Evolutionary conservation across 2,888 invertebrate species (phyloP), one percentile per base, ranked within the genome.

Genomic region (Autographa pulchrina): DNA sequence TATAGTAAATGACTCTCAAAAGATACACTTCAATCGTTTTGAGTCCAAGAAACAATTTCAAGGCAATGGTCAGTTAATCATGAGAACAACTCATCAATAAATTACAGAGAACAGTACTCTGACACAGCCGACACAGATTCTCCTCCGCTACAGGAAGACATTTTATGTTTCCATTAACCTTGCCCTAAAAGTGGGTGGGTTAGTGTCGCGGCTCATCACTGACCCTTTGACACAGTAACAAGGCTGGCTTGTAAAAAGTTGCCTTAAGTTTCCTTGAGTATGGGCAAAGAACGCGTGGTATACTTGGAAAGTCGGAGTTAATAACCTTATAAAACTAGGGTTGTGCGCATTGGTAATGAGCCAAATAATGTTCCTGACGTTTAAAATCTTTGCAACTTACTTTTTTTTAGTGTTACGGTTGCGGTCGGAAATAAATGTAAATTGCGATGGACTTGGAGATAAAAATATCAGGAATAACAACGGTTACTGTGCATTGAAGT

Each of bases 151-250:
- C 68, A 75, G 65, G 72, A 75, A 75, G 75, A 75, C 63, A 54
- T 35, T 75, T 78, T 72, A 74, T 75, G 68, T 68, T 72, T 64
- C 71, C 75, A 77, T 77, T 77, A 78, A 75, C 65, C 75, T 72
- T 68, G 78, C 75, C 68, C 72, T n/a, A 65, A 62, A 43, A 65
- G 18, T 56, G 72, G 62, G 74, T 74, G 78, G 78, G 78, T 56
- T 56, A 25, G 54, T 63, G 78, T 63, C 68, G 31, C 18, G 59
- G 43, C 63, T 63, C 77, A 74, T 70, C 74, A 65, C 75, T 83
- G 83, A 81, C 81, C 81, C 70, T 81, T 65, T 75, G 64, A 70
- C 81, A 76, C 74, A 72, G 52, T 80, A 75, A 83, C 81, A 74
- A 62, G 80, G 62, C 65, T 62, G 56, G 75, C 63, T 65, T 14